Base-by-base conservation (phyloP, 2,113 vertebrate species). In the Aramus guarauna region DNA sequence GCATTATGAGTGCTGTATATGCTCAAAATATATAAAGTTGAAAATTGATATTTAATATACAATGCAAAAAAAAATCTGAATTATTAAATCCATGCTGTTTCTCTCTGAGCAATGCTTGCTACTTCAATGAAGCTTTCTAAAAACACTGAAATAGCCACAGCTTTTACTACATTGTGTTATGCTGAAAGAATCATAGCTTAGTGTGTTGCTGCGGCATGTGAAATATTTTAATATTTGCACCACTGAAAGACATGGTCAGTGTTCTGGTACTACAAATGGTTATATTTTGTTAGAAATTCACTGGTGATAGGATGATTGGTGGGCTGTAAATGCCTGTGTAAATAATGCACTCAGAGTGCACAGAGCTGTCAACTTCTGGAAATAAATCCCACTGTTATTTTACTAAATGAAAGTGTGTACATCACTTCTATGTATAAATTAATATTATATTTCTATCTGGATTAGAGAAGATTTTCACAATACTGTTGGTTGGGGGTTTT, bases 181-280 rank as follows among this genome's bases (percentile, higher is more conserved):
- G 39, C 37, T 30, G n/a, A 72, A 91, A 79, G 48, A 67, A 92
- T 41, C n/a, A 30, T 18, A 67, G 29, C 47, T 67, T 56, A 69
- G 26, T n/a, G 30, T 52, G 58, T 73, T 4, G 1, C 45, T 2
- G 1, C 14, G 32, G 16, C 3, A 1, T 2, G 10, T 24, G 52
- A 74, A 91, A 75, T n/a, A 68, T 78, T 88, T 90, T 67, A 53
- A 62, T 69, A 72, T 76, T 68, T 43, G 77, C 58, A 32, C 34
- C 3, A 2, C 50, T 29, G 75, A 77, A 88, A 90, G 58, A 62
- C 43, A 69, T 18, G 69, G 84, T 60, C 87, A 88, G 48, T 72
- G 50, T 60, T 92, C 69, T 0, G 2, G 77, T 87, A 2, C 29
- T 71, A 17, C n/a, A 69, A 86, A 77, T 37, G 47, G 55, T 19